Evolutionary conservation across 2,113 vertebrate species (phyloP), one percentile per base, ranked within the genome.

Genomic region (Budorcas taxicolor): DNA sequence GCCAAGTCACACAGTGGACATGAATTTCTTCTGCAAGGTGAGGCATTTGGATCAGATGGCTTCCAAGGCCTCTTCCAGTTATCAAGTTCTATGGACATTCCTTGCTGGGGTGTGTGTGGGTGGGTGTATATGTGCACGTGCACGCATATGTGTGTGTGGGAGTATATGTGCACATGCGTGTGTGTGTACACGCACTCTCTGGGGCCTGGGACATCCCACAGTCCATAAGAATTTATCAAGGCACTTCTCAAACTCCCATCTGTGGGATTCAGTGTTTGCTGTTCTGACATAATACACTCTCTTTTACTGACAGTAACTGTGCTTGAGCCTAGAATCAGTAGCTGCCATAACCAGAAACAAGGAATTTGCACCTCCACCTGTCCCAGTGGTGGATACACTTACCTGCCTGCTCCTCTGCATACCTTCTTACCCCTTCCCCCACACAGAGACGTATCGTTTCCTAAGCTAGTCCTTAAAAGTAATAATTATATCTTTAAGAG

Each of bases 401-500:
- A 43, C 12, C 52, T 96, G 7, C n/a, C 50, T 84, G 40, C 16
- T 64, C 29, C 31, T 45, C 53, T 33, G 14, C 29, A 27, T 43
- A 45, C 29, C 62, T n/a, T 25, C 33, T 58, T 29, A 74, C 25
- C 53, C 5, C 6, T 3, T 4, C 15, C 45, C 17, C 17, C 15
- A 1, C n/a, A 82, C 27, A 57, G 15, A 80, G 8, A 88, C 6
- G 36, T 45, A 55, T 53, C 21, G 76, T 97, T 97, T 92, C 57
- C 47, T 52, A 96, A 91, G 19, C 25, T 91, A 94, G 15, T 96
- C 45, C 6, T 76, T 96, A 55, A 93, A 92, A 93, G 89, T 33
- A 95, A n/a, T 85, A 64, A 71, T 80, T 90, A 3, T 92, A 52
- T 90, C 85, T 88, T 97, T 87, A 95, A 95, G 36, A 97, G n/a